These are phyloP conservation scores for Xenopus borealis DNA, from an alignment of 2,113 vertebrate species.

Conservation along the genomic window DNA sequence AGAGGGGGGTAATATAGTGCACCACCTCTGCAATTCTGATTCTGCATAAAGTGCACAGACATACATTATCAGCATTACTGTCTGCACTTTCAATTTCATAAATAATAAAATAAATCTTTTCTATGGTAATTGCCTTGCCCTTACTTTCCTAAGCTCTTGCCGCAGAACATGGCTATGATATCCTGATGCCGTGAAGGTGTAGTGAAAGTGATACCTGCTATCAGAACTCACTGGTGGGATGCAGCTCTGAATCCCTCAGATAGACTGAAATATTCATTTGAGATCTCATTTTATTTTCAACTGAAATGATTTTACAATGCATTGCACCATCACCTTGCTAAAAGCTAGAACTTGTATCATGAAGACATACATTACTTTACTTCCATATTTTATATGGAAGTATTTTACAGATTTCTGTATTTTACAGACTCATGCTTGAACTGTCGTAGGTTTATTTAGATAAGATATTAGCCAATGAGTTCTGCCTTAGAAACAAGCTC, in stretches of 20 bases:
- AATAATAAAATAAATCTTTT: constrained; percentile 32
- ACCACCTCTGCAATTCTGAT: constrained; percentile 16
- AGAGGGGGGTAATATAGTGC: constrained; percentile 5
- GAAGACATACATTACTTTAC: neutral
- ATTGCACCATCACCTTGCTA: neutral
- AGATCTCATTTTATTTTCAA: neutral
- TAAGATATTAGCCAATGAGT: too few relatives aligned
- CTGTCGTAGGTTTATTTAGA: too few relatives aligned
- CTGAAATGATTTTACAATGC: neutral
- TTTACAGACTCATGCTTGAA: too few relatives aligned
- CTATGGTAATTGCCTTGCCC: constrained; percentile 35
- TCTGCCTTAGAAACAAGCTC: too few relatives aligned
- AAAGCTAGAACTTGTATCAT: neutral
- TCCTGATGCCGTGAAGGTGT: neutral
- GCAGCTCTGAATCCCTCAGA: neutral
- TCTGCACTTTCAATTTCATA: constrained; percentile 36
- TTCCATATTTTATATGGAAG: neutral
- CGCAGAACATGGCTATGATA: constrained; percentile 2
- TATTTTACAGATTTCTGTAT: neutral
- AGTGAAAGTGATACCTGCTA: constrained; percentile 30
- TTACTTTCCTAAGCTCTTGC: constrained; percentile 11
- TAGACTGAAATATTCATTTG: neutral
- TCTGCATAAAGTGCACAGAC: constrained; percentile 15
- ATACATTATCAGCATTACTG: constrained; percentile 23
- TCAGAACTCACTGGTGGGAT: neutral